These are phyloP conservation scores for Plestiodon gilberti DNA, from an alignment of 2,113 vertebrate genomes.

Conservation along the genomic window DNA sequence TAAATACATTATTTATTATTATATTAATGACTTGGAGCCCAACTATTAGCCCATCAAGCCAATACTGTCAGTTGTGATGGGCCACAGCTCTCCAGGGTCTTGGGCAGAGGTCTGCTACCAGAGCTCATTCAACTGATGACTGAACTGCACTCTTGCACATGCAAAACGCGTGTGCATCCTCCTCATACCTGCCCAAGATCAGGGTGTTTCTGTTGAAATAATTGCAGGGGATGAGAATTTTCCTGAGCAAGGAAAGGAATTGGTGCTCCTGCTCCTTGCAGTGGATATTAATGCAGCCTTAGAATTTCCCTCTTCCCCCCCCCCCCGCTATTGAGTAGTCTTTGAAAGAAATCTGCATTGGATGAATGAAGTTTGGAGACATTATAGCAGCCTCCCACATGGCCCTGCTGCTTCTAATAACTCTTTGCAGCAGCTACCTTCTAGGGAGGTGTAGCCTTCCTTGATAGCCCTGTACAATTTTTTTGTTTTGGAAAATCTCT, in stretches of 20 bases:
- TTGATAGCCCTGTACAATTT: not conserved
- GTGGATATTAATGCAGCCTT: not conserved
- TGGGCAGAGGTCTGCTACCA: not conserved
- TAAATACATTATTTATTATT: too few species aligned
- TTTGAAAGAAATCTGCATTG: not conserved
- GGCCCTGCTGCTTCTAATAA: not conserved
- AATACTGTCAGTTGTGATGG: not conserved
- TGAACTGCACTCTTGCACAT: not conserved
- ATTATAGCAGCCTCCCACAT: not conserved
- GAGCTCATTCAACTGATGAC: not conserved
- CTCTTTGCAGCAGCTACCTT: not conserved
- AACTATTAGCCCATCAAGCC: not conserved
- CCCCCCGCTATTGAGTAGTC: not conserved
- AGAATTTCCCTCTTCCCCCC: not conserved
- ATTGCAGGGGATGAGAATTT: not conserved
- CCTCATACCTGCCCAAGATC: not conserved
- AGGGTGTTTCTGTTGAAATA: not conserved
- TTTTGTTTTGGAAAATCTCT: not conserved
- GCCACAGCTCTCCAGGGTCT: not conserved
- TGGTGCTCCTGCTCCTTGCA: not conserved
- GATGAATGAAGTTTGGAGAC: not conserved
- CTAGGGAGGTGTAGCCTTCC: not conserved
- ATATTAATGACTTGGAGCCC: not conserved
- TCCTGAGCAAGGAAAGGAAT: not conserved
- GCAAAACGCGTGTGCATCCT: not conserved